Conservation (phyloP, 1,140 invertebrate species). For the Cepaea nemoralis region DNA sequence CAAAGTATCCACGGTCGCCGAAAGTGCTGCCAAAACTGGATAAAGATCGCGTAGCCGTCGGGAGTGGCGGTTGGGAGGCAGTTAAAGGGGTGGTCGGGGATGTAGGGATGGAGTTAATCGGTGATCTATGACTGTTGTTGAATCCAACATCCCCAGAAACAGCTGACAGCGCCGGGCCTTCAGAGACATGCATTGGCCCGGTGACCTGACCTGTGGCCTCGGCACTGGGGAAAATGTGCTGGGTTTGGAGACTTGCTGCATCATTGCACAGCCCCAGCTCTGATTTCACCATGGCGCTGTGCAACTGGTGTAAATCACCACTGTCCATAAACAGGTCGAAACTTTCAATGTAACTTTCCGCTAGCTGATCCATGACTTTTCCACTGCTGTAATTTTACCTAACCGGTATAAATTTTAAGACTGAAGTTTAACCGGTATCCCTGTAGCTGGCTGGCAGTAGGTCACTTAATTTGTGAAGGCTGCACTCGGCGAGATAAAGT, state of each 20-base stretch:
- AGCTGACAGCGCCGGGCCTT: conserved; percentile 39
- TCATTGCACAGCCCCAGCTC: conserved; percentile 36
- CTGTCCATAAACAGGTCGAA: conserved; percentile 64
- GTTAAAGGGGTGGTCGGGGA: conserved; percentile 30
- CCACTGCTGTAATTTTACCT: not conserved
- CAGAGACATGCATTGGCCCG: conserved; percentile 29
- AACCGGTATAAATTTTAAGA: conserved; percentile 17
- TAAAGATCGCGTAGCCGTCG: conserved; percentile 29
- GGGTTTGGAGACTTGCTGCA: conserved; percentile 36
- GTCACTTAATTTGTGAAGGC: conserved; percentile 42
- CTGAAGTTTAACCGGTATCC: not conserved
- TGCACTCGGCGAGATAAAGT: too few relatives aligned
- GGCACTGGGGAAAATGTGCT: conserved; percentile 38
- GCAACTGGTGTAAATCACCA: conserved; percentile 56
- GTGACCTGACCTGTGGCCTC: conserved; percentile 43
- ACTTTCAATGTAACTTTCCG: conserved; percentile 64
- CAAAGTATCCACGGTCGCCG: conserved; percentile 38
- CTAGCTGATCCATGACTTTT: conserved; percentile 52
- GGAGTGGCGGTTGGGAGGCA: conserved; percentile 31
- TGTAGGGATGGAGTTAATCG: conserved; percentile 32
- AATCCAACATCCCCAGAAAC: conserved; percentile 2
- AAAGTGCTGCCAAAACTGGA: conserved; percentile 42
- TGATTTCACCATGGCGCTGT: conserved; percentile 49
- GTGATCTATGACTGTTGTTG: conserved; percentile 24
- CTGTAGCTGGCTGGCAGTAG: conserved; percentile 44